phyloP scores from a whole-genome alignment of 2,113 vertebrate species.

The Carettochelys insculpta region DNA sequence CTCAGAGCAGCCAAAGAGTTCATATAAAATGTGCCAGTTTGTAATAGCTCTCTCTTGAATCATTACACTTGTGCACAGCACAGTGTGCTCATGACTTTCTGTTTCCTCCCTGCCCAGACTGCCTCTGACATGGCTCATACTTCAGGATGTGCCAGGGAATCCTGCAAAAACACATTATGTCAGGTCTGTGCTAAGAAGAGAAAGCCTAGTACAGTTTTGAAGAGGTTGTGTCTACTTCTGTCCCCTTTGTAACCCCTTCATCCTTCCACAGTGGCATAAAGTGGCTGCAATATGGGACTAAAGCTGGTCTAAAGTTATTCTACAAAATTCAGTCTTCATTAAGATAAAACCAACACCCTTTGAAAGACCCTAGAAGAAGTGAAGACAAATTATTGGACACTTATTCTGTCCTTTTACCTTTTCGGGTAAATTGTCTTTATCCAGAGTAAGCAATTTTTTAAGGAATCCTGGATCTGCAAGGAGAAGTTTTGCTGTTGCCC shows the following conservation, averaged over 20 bases:
- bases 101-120: background rate
- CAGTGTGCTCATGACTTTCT: background rate
- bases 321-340: background rate
- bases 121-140: background rate
- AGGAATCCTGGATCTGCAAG: slow-evolving; percentile 75
- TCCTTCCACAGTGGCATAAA: background rate
- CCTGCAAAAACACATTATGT: background rate
- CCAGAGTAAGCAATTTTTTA: slow-evolving; percentile 67
- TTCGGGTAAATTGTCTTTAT: slow-evolving; percentile 76
- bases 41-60: background rate
- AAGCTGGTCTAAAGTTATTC: background rate
- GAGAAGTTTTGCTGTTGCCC: slow-evolving; percentile 72
- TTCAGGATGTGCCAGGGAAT: background rate
- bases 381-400: background rate
- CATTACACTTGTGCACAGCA: background rate
- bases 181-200: background rate
- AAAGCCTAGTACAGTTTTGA: background rate
- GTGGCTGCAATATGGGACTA: background rate
- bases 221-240: background rate
- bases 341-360: background rate
- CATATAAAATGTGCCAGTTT: background rate
- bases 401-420: slow-evolving; percentile 52
- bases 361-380: background rate
- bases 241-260: background rate
- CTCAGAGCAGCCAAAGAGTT: background rate